Percentiles rank a stretch among this genome's conserved stretches.
Conservation (phyloP, 2,888 invertebrate genomes). For the Lypha dubia region DNA sequence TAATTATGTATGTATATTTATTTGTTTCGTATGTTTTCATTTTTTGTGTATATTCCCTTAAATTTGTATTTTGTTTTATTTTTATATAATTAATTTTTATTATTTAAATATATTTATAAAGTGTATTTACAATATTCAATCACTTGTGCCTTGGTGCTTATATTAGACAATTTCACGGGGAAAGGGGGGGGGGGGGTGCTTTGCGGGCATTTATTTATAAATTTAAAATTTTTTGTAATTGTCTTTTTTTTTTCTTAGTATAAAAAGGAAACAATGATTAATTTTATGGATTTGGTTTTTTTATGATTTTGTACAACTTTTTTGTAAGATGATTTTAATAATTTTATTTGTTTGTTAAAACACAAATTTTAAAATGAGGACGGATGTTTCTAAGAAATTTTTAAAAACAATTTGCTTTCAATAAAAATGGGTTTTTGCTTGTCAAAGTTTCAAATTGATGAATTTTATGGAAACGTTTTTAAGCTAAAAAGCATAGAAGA, state of each 20-base stretch:
- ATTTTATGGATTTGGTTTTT: constrained; percentile 48
- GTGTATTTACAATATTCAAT: constrained; percentile 71
- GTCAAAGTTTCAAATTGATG: not conserved
- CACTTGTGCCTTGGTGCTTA: constrained; percentile 72
- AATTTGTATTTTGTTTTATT: constrained; percentile 51
- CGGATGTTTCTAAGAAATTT: constrained; percentile 69
- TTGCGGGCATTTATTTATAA: constrained; percentile 11
- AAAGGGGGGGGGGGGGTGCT: not conserved
- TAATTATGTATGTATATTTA: constrained; percentile 27
- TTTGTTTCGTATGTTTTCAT: constrained; percentile 12
- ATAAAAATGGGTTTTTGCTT: constrained; percentile 7
- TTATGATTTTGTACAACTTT: constrained; percentile 61
- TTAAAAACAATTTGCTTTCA: constrained; percentile 31
- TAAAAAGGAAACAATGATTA: constrained; percentile 42
- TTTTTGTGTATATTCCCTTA: constrained; percentile 56
- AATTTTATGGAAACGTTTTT: not conserved
- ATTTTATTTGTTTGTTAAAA: constrained; percentile 36
- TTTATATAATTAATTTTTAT: constrained; percentile 60
- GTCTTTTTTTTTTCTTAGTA: constrained; percentile 19
- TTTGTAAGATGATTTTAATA: constrained; percentile 30
- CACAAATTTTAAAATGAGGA: constrained; percentile 63
- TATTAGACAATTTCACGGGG: constrained; percentile 57
- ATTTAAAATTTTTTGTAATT: constrained; percentile 4
- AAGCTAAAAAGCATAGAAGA: constrained; percentile 7
- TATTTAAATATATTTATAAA: constrained; percentile 64